Conservation (phyloP, 2,113 vertebrate species). For the Lamprologus speciosus region DNA sequence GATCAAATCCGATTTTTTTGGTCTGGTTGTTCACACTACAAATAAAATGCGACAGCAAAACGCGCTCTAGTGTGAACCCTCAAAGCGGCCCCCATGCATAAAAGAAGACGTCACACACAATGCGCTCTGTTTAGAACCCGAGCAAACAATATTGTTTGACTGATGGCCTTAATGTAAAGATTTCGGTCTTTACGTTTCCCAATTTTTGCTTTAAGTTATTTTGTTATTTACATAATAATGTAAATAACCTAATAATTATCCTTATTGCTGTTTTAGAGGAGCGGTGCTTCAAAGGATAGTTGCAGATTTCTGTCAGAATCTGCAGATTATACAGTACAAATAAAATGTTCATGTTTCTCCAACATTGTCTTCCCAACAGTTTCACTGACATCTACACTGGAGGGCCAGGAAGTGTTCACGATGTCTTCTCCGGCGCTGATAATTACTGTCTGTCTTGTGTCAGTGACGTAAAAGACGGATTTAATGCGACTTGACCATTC, state of each 20-base stretch:
- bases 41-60: background rate
- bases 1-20: fast-evolving
- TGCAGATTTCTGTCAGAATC: too few relatives aligned
- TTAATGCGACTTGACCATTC: fast-evolving
- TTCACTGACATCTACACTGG: fast-evolving
- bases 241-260: too few relatives aligned
- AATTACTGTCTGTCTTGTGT: too few relatives aligned
- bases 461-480: fast-evolving
- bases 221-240: too few relatives aligned
- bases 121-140: fast-evolving
- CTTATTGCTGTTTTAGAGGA: too few relatives aligned
- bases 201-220: too few relatives aligned
- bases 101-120: fast-evolving
- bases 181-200: fast-evolving
- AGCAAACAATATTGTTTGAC: too few relatives aligned
- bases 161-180: too few relatives aligned
- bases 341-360: too few relatives aligned
- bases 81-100: fast-evolving
- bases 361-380: fast-evolving
- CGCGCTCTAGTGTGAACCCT: fast-evolving
- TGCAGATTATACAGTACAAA: too few relatives aligned
- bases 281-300: too few relatives aligned
- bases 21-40: fast-evolving
- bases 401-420: fast-evolving
- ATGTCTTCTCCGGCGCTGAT: fast-evolving